Conservation (phyloP, 1,140 invertebrate genomes). For the Telenomus remus region DNA sequence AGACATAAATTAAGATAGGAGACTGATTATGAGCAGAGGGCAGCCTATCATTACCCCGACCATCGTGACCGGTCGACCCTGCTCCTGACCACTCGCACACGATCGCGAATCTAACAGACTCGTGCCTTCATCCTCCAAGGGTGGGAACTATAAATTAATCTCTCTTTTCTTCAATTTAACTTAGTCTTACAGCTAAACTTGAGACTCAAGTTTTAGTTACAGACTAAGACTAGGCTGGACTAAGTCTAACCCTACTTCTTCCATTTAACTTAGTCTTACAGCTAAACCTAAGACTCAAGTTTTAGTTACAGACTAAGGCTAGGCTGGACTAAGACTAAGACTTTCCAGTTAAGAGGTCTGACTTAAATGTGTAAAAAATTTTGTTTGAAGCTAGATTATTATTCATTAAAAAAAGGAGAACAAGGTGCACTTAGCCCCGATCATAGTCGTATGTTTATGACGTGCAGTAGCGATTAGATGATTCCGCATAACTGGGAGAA, state of each 20-base stretch:
- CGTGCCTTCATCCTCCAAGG: constrained; percentile 70
- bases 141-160: constrained; percentile 74
- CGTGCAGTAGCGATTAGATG: constrained; percentile 6
- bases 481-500: constrained; percentile 23
- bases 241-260: no score
- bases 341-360: no score
- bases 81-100: constrained; percentile 66
- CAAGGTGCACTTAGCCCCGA: neutral
- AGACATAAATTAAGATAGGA: constrained; percentile 75
- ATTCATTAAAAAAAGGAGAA: no score
- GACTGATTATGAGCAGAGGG: constrained; percentile 74
- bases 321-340: no score
- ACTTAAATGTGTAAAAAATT: no score
- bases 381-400: no score
- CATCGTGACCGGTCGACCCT: constrained; percentile 74
- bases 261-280: no score
- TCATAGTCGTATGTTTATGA: constrained; percentile 1
- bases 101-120: constrained; percentile 59
- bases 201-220: no score
- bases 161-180: constrained; percentile 27
- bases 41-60: constrained; percentile 73
- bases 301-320: no score
- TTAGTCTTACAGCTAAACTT: no score
- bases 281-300: no score
- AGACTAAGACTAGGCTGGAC: no score